Evolutionary conservation across 2,797 vertebrate genomes (phyloP), one percentile per base, ranked within the genome.

Genomic region (Orestias chungarensis): DNA sequence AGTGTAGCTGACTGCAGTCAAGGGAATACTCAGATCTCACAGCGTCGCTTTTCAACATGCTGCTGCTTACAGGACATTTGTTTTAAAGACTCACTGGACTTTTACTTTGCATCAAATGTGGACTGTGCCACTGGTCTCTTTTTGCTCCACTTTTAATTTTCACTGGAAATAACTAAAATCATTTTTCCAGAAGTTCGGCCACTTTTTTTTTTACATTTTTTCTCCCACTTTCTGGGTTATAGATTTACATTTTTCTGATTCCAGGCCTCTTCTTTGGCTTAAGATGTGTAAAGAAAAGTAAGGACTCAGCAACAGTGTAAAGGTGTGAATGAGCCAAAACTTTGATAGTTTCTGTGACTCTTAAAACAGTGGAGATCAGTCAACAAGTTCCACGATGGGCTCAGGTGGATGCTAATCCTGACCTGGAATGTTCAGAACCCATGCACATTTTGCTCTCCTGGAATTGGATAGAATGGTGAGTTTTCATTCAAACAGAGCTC

Each of bases 391-490:
- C 71, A 75, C 54, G 61, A 75, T 61, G 57, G 76, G 71, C 75
- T 89, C 87, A 88, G 86, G 87, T 91, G 85, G 87, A 88, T 73
- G 33, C 81, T 90, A 83, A 88, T 77, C 68, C 75, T 1, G 14
- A 64, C 52, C 78, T 10, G 74, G 83, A 87, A 85, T 75, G 33
- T 50, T 82, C 70, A 82, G 71, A 87, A 67, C 70, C 64, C 44
- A 62, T 73, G 62, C 66, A 73, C 78, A 76, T 71, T 82, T 87
- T 38, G 31, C 79, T 86, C 44, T 69, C 69, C 9, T 82, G 74
- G 81, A 83, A 81, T 79, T 80, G 0, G 61, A 81, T 68, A 44
- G 71, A 76, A 78, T 88, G 92, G 91, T 93, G 84, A 90, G 91
- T 89, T 80, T 0, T 66, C 11, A 18, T 70, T 0, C 61, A 67